Conservation (phyloP, 2,888 invertebrate genomes). For the Pheosia tremula region DNA sequence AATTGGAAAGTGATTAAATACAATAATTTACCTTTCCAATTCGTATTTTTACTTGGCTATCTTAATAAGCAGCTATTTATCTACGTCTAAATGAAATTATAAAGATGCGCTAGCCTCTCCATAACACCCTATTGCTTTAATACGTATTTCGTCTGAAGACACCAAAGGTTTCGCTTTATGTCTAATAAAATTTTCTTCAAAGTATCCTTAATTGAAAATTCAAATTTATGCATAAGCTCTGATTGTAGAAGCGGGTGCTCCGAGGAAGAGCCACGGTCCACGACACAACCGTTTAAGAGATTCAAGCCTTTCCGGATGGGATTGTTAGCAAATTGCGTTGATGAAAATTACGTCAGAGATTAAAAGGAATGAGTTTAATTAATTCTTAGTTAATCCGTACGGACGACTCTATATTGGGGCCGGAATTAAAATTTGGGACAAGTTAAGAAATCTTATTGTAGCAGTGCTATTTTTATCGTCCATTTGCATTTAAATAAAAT, state of each 20-base stretch:
- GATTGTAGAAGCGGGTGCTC: constrained; percentile 69
- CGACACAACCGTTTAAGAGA: constrained; percentile 64
- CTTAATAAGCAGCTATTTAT: too few species aligned
- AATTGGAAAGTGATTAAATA: too few species aligned
- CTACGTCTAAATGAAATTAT: background rate
- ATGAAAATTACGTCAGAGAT: constrained; percentile 68
- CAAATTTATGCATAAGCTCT: constrained; percentile 85
- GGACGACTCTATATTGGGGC: constrained; percentile 27
- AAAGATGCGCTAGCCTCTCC: constrained; percentile 32
- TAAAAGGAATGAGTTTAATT: constrained; percentile 63
- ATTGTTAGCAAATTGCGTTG: constrained; percentile 69
- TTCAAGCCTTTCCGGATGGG: constrained; percentile 63
- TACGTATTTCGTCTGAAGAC: constrained; percentile 76
- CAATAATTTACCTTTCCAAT: too few species aligned
- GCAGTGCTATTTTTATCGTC: too few species aligned
- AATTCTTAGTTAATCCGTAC: constrained; percentile 51
- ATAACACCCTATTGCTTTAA: constrained; percentile 52
- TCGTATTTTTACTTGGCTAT: too few species aligned
- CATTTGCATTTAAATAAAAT: constrained; percentile 4
- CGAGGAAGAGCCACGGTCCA: constrained; percentile 54
- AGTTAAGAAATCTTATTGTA: background rate
- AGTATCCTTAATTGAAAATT: constrained; percentile 84
- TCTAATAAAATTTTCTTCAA: constrained; percentile 83
- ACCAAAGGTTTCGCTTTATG: constrained; percentile 83
- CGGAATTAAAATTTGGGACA: background rate